Conservation (phyloP, 2,113 vertebrate genomes). For the Tauraco erythrolophus region DNA sequence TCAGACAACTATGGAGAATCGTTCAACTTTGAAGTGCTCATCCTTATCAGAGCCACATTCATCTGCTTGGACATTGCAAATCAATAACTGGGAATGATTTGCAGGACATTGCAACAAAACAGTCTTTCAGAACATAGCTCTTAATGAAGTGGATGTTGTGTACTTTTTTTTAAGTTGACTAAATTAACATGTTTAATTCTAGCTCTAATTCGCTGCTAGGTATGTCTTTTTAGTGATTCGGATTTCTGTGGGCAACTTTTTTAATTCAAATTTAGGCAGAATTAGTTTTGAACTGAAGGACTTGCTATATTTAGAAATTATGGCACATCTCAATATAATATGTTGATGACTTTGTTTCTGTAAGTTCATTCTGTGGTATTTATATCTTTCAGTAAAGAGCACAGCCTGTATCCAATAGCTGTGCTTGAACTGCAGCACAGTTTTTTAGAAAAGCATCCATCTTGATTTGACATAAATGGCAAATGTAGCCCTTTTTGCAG, state of each 20-base stretch:
- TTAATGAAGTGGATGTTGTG: not conserved
- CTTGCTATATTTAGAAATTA: not conserved
- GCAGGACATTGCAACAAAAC: not conserved
- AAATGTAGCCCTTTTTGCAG: not conserved
- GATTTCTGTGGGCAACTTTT: not conserved
- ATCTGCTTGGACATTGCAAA: not conserved
- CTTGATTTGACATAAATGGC: not conserved
- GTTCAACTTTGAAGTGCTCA: not conserved
- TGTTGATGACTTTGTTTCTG: not conserved
- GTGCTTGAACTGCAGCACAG: not conserved
- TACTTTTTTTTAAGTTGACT: not conserved
- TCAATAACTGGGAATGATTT: conserved; percentile 22
- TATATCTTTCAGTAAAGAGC: not conserved
- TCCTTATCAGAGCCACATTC: not conserved
- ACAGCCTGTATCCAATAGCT: not conserved
- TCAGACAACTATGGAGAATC: not conserved
- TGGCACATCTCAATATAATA: not conserved
- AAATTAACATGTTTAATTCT: not conserved
- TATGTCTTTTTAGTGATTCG: not conserved
- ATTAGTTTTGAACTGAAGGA: not conserved
- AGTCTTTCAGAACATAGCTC: not conserved
- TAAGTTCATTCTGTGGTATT: not conserved
- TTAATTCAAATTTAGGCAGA: not conserved
- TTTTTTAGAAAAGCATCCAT: not conserved
- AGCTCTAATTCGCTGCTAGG: not conserved